Percentiles rank a stretch among this genome's conserved stretches.
Evolutionary conservation across 2,797 vertebrate species (phyloP).

Genomic region (Chloroceryle inda): DNA sequence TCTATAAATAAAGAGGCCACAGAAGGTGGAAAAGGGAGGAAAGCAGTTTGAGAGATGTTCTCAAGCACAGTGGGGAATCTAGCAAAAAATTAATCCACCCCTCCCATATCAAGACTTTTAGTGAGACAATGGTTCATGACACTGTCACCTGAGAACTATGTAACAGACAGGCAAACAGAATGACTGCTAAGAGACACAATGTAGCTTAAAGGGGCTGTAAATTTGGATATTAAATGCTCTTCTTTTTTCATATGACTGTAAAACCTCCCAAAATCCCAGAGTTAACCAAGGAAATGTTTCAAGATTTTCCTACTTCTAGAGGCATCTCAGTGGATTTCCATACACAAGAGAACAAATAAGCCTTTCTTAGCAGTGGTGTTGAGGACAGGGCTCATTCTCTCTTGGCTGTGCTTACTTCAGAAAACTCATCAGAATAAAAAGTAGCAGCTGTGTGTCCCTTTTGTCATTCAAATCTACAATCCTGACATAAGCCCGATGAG

Average conservation of each 20-base stretch:
- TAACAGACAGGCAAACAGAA: neutral
- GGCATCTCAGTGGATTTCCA: neutral
- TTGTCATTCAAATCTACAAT: neutral
- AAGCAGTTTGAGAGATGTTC: neutral
- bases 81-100: neutral
- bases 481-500: neutral
- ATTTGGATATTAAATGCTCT: neutral
- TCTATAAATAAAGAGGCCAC: neutral
- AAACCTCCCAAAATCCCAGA: neutral
- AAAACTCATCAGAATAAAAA: neutral
- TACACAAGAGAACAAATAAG: neutral
- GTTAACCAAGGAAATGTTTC: neutral
- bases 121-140: neutral
- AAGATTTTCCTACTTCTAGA: neutral
- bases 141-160: neutral
- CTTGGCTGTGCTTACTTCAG: neutral
- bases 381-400: neutral
- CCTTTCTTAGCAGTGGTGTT: neutral
- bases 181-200: neutral
- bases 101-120: neutral
- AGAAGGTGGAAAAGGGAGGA: neutral
- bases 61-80: neutral
- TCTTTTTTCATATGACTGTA: neutral
- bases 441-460: neutral
- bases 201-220: neutral